These are phyloP conservation scores for Chlamydotis undulata DNA, from an alignment of 2,113 vertebrate genomes.

Conservation along the genomic window DNA sequence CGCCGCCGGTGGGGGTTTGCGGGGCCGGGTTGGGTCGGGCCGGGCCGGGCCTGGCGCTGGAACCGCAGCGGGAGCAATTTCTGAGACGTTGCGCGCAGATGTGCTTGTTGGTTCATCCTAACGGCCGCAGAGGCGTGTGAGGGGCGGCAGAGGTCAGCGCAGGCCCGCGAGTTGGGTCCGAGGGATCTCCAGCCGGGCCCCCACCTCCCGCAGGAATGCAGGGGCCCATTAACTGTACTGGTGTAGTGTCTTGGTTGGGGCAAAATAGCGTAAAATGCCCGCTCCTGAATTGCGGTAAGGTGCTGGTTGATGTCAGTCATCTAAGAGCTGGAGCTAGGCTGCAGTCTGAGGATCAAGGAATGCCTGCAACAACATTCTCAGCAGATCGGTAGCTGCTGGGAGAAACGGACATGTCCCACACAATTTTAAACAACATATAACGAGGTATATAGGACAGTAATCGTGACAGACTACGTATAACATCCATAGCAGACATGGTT, in stretches of 20 bases:
- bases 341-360: neutral
- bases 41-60: too few relatives aligned
- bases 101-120: rapidly evolving
- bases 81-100: too few relatives aligned
- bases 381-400: neutral
- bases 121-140: too few relatives aligned
- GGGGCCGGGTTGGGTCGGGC: too few relatives aligned
- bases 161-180: rapidly evolving
- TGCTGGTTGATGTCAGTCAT: rapidly evolving
- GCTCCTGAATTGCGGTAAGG: rapidly evolving
- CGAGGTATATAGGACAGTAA: too few relatives aligned
- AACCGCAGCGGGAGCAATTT: neutral
- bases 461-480: neutral
- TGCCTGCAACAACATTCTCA: rapidly evolving
- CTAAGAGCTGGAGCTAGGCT: neutral
- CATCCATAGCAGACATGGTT: rapidly evolving
- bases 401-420: rapidly evolving
- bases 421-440: rapidly evolving
- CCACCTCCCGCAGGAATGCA: rapidly evolving
- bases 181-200: too few relatives aligned
- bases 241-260: rapidly evolving
- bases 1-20: too few relatives aligned
- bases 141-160: neutral
- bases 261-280: rapidly evolving
- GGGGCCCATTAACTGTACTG: rapidly evolving